phyloP scores from a whole-genome alignment of 1,140 invertebrate genomes.

The Drosophila truncata region DNA sequence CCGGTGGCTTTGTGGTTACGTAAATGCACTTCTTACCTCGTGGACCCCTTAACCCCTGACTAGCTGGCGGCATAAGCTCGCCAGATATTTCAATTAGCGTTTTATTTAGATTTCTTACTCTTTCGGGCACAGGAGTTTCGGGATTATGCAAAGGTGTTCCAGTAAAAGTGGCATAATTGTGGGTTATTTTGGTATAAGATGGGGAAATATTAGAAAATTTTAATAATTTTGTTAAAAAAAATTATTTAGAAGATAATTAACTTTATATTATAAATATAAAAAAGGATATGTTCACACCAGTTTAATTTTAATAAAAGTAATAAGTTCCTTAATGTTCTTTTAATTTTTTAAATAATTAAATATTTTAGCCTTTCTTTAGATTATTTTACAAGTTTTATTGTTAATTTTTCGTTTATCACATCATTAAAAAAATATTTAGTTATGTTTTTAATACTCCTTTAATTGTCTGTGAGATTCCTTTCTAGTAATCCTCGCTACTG shows the following conservation, averaged over 20 bases:
- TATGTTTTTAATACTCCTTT: background rate
- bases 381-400: slow-evolving; percentile 17
- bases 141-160: slow-evolving; percentile 38
- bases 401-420: slow-evolving; percentile 53
- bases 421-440: slow-evolving; percentile 1
- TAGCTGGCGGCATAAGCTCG: slow-evolving; percentile 23
- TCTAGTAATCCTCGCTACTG: slow-evolving; percentile 67
- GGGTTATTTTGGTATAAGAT: too few relatives aligned
- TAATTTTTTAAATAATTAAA: background rate
- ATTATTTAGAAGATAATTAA: background rate
- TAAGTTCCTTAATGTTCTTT: too few relatives aligned
- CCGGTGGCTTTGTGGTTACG: slow-evolving; percentile 38
- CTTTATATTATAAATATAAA: background rate
- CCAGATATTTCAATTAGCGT: slow-evolving; percentile 72
- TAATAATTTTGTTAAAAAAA: background rate
- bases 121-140: slow-evolving; percentile 16
- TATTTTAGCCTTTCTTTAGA: background rate
- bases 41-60: slow-evolving; percentile 22
- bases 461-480: background rate
- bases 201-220: background rate
- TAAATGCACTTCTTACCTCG: slow-evolving; percentile 31
- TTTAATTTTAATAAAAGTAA: background rate
- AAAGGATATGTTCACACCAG: background rate
- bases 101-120: slow-evolving; percentile 50
- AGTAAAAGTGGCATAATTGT: background rate